Evolutionary conservation across 2,888 invertebrate genomes (phyloP).

Genomic region (Mythimna albipuncta): DNA sequence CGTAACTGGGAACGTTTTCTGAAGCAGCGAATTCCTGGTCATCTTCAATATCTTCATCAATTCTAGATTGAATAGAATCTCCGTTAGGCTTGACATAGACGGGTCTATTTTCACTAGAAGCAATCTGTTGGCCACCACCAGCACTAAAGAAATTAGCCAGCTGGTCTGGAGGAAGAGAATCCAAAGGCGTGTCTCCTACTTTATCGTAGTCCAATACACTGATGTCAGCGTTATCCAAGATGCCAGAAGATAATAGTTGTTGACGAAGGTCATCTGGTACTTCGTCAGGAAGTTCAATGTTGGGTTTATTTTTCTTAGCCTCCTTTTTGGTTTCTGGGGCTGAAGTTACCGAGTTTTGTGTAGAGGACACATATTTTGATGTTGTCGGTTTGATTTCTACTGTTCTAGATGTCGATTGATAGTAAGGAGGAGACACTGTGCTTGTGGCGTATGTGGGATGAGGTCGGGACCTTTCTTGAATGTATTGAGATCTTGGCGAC

Average conservation of each 20-base stretch:
- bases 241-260: conserved; percentile 96
- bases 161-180: conserved; percentile 96
- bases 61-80: conserved; percentile 88
- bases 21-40: conserved; percentile 91
- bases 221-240: conserved; percentile 96
- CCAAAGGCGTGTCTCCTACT: conserved; percentile 95
- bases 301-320: conserved; percentile 90
- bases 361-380: conserved; percentile 87
- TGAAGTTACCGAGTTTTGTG: conserved; percentile 85
- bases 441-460: conserved; percentile 78
- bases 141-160: conserved; percentile 96
- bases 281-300: conserved; percentile 94
- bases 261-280: conserved; percentile 96
- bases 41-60: conserved; percentile 84
- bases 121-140: conserved; percentile 94
- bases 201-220: conserved; percentile 97
- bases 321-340: conserved; percentile 85
- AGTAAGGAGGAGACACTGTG: conserved; percentile 80
- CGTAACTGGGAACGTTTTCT: conserved; percentile 85
- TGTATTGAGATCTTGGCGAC: conserved; percentile 82
- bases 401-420: conserved; percentile 85
- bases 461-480: conserved; percentile 83
- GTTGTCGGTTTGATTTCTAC: conserved; percentile 89
- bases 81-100: conserved; percentile 92
- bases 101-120: conserved; percentile 93